Evolutionary conservation across 2,113 vertebrate genomes (phyloP).

Genomic region (Chloropsis hardwickii): DNA sequence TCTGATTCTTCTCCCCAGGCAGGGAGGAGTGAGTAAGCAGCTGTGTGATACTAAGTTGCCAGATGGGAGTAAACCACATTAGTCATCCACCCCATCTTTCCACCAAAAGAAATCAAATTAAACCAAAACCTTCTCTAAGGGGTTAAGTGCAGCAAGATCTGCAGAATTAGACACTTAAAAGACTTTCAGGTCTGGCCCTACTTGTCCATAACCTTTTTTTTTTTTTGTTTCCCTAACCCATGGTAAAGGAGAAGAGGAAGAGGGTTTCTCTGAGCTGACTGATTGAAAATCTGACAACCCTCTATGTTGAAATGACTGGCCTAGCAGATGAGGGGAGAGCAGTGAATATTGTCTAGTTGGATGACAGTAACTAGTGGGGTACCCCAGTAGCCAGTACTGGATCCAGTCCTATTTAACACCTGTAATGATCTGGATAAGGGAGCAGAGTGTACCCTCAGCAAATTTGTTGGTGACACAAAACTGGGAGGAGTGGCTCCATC

Average conservation of each 20-base stretch:
- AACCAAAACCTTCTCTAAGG: neutral
- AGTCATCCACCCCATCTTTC: neutral
- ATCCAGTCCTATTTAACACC: neutral
- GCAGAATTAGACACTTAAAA: neutral
- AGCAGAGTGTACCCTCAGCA: neutral
- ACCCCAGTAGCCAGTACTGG: neutral
- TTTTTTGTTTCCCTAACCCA: neutral
- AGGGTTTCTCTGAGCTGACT: neutral
- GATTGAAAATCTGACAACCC: neutral
- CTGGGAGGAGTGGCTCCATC: neutral
- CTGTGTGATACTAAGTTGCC: neutral
- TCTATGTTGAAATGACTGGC: neutral
- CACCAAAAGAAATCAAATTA: neutral
- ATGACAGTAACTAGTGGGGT: neutral
- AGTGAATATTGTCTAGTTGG: neutral
- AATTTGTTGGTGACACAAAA: neutral
- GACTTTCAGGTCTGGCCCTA: neutral
- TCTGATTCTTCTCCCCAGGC: neutral
- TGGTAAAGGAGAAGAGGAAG: neutral
- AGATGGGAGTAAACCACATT: neutral
- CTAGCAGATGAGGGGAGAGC: neutral
- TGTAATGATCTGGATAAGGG: neutral
- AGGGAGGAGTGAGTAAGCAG: neutral
- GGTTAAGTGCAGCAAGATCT: neutral
- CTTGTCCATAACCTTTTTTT: neutral